Evolutionary conservation across 2,113 vertebrate species (phyloP).

Genomic region (Corythornis madagascariensis): DNA sequence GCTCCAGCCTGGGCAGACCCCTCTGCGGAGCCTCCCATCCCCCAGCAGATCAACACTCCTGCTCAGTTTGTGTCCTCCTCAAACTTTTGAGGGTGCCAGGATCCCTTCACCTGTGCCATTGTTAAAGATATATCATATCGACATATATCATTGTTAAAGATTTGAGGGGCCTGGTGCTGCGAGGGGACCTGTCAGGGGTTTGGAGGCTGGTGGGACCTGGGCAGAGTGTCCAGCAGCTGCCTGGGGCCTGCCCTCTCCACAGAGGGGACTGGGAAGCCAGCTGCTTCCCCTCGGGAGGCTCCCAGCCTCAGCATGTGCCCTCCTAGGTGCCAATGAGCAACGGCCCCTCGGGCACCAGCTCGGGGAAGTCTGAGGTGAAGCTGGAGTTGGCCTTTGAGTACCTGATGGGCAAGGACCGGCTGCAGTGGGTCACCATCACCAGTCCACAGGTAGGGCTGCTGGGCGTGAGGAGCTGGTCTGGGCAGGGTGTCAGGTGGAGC

Average conservation of each 20-base stretch:
- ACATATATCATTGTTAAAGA: background rate
- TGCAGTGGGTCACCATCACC: constrained; percentile 99
- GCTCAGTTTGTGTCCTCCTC: background rate
- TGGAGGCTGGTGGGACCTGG: background rate
- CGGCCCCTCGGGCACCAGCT: constrained; percentile 82
- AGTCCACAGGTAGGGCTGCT: constrained; percentile 87
- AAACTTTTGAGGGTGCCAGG: background rate
- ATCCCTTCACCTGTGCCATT: background rate
- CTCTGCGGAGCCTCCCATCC: background rate
- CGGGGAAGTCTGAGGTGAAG: constrained; percentile 89
- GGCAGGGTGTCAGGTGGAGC: rapidly evolving
- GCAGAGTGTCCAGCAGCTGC: background rate
- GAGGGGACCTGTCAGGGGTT: background rate
- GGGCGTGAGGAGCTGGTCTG: rapidly evolving
- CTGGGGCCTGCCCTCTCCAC: background rate
- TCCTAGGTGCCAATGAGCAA: constrained; percentile 89
- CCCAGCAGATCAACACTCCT: background rate
- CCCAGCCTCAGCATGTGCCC: background rate
- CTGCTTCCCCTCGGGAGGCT: background rate
- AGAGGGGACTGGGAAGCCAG: background rate
- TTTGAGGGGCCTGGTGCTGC: background rate
- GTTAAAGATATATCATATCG: background rate
- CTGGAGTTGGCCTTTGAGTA: constrained; percentile 98
- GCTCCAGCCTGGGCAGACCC: background rate
- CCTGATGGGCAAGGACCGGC: constrained; percentile 97